Evolutionary conservation across 2,113 vertebrate species (phyloP).

Genomic region (Pongo pygmaeus): DNA sequence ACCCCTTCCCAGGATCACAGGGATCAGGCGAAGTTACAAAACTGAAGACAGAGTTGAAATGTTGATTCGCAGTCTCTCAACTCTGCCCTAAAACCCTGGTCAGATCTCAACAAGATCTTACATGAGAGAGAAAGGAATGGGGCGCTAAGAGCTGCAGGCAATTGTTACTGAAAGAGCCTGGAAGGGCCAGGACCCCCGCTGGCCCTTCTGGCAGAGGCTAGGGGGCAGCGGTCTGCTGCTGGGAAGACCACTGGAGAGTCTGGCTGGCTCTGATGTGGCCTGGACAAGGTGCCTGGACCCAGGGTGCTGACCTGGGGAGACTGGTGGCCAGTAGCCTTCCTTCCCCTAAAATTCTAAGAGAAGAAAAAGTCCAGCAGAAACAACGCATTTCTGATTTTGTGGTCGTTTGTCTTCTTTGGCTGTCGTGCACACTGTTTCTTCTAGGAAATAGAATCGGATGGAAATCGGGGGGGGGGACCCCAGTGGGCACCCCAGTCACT

Average conservation of each 20-base stretch:
- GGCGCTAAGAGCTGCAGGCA: fast-evolving
- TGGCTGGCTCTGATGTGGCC: neutral
- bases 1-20: neutral
- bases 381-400: neutral
- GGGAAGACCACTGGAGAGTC: fast-evolving
- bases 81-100: neutral
- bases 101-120: neutral
- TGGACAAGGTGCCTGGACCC: fast-evolving
- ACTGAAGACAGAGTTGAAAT: neutral
- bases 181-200: neutral
- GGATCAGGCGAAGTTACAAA: neutral
- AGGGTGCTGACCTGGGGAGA: neutral
- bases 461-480: neutral
- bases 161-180: neutral
- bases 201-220: neutral
- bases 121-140: fast-evolving
- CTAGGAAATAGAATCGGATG: neutral
- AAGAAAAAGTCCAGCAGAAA: neutral
- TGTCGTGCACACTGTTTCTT: fast-evolving
- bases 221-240: fast-evolving
- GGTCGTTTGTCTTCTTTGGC: fast-evolving
- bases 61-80: neutral
- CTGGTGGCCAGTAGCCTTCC: neutral
- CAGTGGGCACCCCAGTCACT: too few species aligned
- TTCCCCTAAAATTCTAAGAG: neutral